Evolutionary conservation across 2,113 vertebrate genomes (phyloP), one percentile per base, ranked within the genome.

Genomic region (Physeter macrocephalus): DNA sequence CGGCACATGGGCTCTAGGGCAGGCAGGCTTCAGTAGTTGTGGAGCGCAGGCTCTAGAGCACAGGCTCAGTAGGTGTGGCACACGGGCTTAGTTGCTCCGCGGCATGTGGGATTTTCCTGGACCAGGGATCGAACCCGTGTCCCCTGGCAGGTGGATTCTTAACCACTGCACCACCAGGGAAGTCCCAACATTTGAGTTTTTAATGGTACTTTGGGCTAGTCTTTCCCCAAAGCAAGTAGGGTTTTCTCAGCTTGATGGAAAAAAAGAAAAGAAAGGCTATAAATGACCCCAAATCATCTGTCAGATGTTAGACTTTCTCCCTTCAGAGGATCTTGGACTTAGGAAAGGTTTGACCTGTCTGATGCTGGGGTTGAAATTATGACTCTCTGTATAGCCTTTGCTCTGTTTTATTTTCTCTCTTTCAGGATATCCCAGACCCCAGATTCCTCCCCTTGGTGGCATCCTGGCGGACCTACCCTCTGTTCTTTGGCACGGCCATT

Each of bases 401-500:
- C 43, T 93, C 87, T 78, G 39, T 71, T 93, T 86, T 93, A 3
- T 52, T 94, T 71, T 95, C 46, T 88, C 1, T 81, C 49, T 94
- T 93, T 34, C 98, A 99, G 99, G 98, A 99, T 97, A 99, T 99
- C 96, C 98, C 98, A 1, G 96, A 98, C 95, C 99, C 99, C 74
- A 97, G 98, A 36, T 3, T 96, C 94, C 98, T 99, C 31, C 99
- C 99, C 1, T 95, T 98, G 69, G 99, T 99, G 6, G 99, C 99
- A 41, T 82, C 97, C 74, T 99, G 98, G 97, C 99, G 98, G 94
- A 99, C 99, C 85, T 99, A 99, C 96, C 99, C 99, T 25, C 99
- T 99, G 74, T 99, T 99, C 98, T 99, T 99, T 64, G 99, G 99
- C 98, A 99, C 99, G 0, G 99, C 99, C 1, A 99, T 99, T 97